A percentile compares a stretch with the other conserved stretches of the same genome.
These are phyloP conservation scores for Mesorhabditis sp. DNA, from an alignment of 2,888 invertebrate species.

Conservation along the genomic window DNA sequence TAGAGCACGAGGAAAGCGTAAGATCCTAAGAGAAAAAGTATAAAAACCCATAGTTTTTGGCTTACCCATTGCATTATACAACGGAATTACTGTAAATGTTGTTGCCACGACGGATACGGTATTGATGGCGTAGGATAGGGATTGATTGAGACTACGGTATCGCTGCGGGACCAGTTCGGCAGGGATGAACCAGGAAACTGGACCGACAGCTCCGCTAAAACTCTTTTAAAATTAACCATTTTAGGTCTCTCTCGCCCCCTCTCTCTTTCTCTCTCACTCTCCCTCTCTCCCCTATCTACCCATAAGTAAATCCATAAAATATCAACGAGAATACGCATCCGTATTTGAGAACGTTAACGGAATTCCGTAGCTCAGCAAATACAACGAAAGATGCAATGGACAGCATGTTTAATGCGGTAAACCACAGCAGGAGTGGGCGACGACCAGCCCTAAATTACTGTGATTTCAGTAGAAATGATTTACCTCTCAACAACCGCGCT, in stretches of 20 bases:
- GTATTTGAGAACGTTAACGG: slow-evolving; percentile 28
- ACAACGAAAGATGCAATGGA: slow-evolving; percentile 31
- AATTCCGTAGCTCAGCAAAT: slow-evolving; percentile 27
- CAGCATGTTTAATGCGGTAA: slow-evolving; percentile 29
- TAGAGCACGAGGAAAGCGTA: slow-evolving; percentile 38
- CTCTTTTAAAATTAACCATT: background rate
- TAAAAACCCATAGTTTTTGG: background rate
- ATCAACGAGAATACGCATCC: slow-evolving; percentile 34
- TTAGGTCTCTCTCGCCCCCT: background rate
- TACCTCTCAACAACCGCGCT: slow-evolving; percentile 38
- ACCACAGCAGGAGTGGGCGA: slow-evolving; percentile 31
- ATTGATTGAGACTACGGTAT: slow-evolving; percentile 43
- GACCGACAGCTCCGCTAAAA: slow-evolving; percentile 40
- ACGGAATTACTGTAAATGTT: slow-evolving; percentile 38
- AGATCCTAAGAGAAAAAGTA: background rate
- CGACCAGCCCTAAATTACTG: slow-evolving; percentile 31
- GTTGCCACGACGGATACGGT: slow-evolving; percentile 36
- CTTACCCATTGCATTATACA: slow-evolving; percentile 27
- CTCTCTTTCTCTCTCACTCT: background rate
- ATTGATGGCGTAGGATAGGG: slow-evolving; percentile 39
- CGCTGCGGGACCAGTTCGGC: slow-evolving; percentile 44
- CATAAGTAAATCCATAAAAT: slow-evolving; percentile 40
- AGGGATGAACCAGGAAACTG: slow-evolving; percentile 46
- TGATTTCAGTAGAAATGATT: background rate
- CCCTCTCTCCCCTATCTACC: slow-evolving; percentile 17